Percentiles rank a stretch among this genome's conserved stretches.
phyloP scores from a whole-genome alignment of 2,888 invertebrate species.

The Ichneumoninae sp. region DNA sequence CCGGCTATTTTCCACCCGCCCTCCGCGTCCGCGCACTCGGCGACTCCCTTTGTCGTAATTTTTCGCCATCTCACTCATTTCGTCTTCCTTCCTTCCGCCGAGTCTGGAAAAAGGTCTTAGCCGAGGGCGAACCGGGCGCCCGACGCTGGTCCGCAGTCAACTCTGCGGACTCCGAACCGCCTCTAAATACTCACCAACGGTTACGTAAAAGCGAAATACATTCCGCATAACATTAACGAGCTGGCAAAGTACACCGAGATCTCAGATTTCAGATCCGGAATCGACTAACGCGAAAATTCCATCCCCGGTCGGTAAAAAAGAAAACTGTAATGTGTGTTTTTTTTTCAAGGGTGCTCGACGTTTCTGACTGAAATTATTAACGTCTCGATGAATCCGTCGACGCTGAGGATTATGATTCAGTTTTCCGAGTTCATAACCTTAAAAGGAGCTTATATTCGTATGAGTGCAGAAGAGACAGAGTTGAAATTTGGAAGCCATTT shows the following conservation, averaged over 20 bases:
- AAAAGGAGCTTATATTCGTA: too few species aligned
- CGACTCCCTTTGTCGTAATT: not conserved
- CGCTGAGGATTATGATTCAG: too few species aligned
- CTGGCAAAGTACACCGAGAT: too few species aligned
- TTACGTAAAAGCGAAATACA: too few species aligned
- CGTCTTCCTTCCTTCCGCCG: slow-evolving; percentile 2
- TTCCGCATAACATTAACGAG: too few species aligned
- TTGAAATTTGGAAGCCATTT: too few species aligned
- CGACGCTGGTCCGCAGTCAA: not conserved
- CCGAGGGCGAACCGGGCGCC: slow-evolving; percentile 4
- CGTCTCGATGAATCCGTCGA: too few species aligned
- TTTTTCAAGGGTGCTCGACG: too few species aligned
- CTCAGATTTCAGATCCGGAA: not conserved
- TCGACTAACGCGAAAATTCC: too few species aligned
- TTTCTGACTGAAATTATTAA: too few species aligned
- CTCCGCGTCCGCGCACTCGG: not conserved
- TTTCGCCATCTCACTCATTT: slow-evolving; percentile 7
- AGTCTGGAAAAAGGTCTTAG: not conserved
- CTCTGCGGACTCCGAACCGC: not conserved
- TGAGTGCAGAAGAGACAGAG: too few species aligned
- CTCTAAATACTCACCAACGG: not conserved
- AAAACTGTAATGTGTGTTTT: not conserved
- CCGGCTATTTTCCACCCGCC: slow-evolving; percentile 18
- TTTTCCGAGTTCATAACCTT: too few species aligned
- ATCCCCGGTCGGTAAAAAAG: not conserved